Evolutionary conservation across 2,797 vertebrate genomes (phyloP).

Genomic region (Gambusia yucatana): DNA sequence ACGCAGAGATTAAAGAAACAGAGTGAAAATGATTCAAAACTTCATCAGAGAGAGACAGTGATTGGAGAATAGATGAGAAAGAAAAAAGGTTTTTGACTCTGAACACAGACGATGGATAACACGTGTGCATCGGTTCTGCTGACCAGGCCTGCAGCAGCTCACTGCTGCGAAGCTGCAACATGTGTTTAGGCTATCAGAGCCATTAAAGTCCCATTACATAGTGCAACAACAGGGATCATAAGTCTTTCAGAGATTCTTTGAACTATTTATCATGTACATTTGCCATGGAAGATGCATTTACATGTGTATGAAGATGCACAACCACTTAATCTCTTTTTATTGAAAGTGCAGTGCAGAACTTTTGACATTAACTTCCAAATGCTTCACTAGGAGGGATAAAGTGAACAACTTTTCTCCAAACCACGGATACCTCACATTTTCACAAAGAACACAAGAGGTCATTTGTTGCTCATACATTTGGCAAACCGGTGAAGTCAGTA

Average conservation of each 20-base stretch:
- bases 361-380: constrained; percentile 33
- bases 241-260: constrained; percentile 59
- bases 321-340: constrained; percentile 48
- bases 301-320: constrained; percentile 48
- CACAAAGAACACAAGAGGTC: constrained; percentile 14
- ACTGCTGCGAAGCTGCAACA: constrained; percentile 59
- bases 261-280: constrained; percentile 76
- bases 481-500: constrained; percentile 56
- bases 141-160: constrained; percentile 55
- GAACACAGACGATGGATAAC: constrained; percentile 37
- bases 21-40: constrained; percentile 12
- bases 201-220: constrained; percentile 80
- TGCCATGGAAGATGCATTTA: constrained; percentile 67
- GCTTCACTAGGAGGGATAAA: constrained; percentile 15
- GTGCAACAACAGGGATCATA: constrained; percentile 70
- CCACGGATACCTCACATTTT: constrained; percentile 24
- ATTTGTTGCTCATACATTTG: constrained; percentile 36
- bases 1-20: constrained; percentile 30
- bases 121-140: constrained; percentile 52
- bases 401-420: constrained; percentile 26
- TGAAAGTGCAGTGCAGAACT: constrained; percentile 7
- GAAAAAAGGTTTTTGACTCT: constrained; percentile 10
- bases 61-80: constrained; percentile 26
- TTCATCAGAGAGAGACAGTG: constrained; percentile 22
- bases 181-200: constrained; percentile 81